Evolutionary conservation across 2,797 vertebrate species (phyloP).

Genomic region (Cyprinella venusta): DNA sequence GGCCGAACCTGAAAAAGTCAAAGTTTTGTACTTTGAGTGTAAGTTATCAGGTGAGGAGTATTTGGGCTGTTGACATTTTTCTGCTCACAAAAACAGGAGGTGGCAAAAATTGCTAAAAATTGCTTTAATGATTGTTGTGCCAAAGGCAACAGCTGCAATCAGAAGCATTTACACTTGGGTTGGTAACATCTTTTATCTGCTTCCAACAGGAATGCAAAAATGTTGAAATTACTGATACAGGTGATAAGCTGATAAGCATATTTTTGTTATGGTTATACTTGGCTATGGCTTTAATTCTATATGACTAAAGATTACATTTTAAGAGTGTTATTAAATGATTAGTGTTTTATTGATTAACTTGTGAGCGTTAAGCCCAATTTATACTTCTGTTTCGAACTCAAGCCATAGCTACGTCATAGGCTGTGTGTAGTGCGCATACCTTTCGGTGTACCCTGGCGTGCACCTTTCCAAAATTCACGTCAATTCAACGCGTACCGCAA

Average conservation of each 20-base stretch:
- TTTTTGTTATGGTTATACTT: neutral
- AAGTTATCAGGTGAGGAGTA: neutral
- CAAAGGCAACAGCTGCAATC: constrained; percentile 6
- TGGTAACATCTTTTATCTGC: neutral
- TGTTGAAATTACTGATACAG: neutral
- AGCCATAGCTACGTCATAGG: too few species aligned
- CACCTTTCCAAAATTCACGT: too few species aligned
- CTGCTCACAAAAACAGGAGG: constrained; percentile 34
- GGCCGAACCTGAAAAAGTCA: constrained; percentile 68
- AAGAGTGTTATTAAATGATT: neutral
- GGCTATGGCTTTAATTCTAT: neutral
- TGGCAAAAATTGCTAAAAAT: constrained; percentile 5
- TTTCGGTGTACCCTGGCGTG: too few species aligned
- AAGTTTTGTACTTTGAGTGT: constrained; percentile 35
- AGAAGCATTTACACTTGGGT: neutral
- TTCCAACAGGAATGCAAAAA: neutral
- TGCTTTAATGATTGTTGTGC: constrained; percentile 20
- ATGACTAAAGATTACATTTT: neutral
- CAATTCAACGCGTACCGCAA: too few species aligned
- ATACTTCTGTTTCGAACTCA: too few species aligned
- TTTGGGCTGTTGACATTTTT: constrained; percentile 32
- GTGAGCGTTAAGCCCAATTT: neutral
- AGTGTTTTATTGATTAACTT: neutral
- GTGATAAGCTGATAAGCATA: neutral
- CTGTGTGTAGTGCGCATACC: too few species aligned